phyloP scores from a whole-genome alignment of 2,113 vertebrate species.

The Elachura formosa region DNA sequence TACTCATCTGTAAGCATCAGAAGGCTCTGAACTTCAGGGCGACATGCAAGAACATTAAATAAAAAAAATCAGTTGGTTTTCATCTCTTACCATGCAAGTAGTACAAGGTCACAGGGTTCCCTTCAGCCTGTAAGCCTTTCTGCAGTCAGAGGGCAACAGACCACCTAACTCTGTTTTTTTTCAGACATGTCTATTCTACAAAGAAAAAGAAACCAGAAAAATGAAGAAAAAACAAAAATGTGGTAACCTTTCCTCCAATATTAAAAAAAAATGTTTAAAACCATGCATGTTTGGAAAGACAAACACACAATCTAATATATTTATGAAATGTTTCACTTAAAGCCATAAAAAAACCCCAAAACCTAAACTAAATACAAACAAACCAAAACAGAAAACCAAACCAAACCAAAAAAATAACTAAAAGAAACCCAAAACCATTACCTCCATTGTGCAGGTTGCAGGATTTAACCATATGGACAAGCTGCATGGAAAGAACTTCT shows the following conservation, averaged over 20 bases:
- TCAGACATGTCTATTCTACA: background rate
- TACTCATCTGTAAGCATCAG: no score
- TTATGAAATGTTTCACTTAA: background rate
- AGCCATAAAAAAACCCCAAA: background rate
- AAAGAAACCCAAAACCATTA: background rate
- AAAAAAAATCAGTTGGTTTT: background rate
- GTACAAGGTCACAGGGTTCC: background rate
- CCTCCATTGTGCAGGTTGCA: background rate
- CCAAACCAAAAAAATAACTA: background rate
- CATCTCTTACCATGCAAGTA: background rate
- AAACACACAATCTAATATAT: background rate
- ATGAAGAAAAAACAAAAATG: background rate
- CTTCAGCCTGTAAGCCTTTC: background rate
- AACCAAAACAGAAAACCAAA: background rate
- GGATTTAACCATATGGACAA: background rate
- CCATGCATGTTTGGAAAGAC: background rate
- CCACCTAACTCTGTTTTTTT: background rate
- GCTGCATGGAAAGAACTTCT: background rate
- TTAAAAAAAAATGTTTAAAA: background rate
- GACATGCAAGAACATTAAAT: background rate
- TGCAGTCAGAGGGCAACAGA: background rate
- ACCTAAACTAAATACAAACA: rapidly evolving
- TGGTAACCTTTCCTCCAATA: background rate
- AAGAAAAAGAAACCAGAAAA: background rate
- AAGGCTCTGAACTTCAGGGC: no score